These are phyloP conservation scores for Dipodomys ordii DNA, from an alignment of 2,113 vertebrate species.

Conservation along the genomic window DNA sequence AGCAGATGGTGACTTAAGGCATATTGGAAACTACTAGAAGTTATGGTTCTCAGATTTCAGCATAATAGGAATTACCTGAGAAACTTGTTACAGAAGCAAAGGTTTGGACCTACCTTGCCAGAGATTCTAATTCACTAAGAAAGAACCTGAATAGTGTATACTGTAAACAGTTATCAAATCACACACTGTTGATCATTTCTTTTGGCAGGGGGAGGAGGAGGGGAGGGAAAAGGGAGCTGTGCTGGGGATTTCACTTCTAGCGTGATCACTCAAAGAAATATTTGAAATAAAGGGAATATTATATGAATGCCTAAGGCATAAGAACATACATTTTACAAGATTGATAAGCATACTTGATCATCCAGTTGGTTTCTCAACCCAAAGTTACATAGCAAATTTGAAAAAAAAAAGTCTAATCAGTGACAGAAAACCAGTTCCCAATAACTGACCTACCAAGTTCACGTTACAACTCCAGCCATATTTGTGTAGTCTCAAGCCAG, in stretches of 20 bases:
- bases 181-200: not conserved
- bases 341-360: not conserved
- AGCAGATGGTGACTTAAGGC: constrained; percentile 41
- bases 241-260: too few species aligned
- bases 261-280: not conserved
- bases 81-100: constrained; percentile 34
- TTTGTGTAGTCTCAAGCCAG: not conserved
- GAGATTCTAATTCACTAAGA: constrained; percentile 45
- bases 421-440: not conserved
- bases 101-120: not conserved
- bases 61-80: constrained; percentile 32
- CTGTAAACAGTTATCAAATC: constrained; percentile 34
- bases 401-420: constrained; percentile 56
- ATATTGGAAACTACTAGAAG: not conserved
- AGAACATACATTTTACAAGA: not conserved
- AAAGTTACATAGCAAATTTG: not conserved
- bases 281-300: constrained; percentile 1
- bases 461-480: not conserved
- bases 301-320: not conserved
- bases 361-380: not conserved
- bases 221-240: too few species aligned
- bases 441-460: not conserved
- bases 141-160: not conserved
- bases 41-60: not conserved
- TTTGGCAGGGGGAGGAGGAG: not conserved